Base-by-base conservation (phyloP, 2,888 invertebrate genomes). In the Antheraea yamamai region DNA sequence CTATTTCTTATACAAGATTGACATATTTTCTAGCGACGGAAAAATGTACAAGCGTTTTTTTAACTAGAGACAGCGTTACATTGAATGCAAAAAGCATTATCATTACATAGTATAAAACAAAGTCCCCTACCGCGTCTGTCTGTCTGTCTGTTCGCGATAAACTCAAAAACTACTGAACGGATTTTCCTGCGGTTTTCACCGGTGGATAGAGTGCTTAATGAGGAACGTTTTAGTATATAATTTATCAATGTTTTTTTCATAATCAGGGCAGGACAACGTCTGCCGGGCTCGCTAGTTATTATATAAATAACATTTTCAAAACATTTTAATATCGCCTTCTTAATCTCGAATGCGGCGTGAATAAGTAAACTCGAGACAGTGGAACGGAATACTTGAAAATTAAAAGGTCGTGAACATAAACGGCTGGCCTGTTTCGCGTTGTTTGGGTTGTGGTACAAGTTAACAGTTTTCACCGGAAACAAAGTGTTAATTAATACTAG, bases 341-440 rank as follows among this genome's bases (percentile, higher is more conserved):
- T 72, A 55, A 72, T 55, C 52, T 18, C 23, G 47, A 72, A 47
- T 72, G 51, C 55, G 52, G 72, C 20, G 72, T 52, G 72, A 72
- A 51, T 72, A 55, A 72, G 47, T 73, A 61, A 73, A 73, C 55
- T 61, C 61, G 23, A 58, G 58, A 39, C 58, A 61, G 61, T 61
- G 73, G 73, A 61, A 58, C 35, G 73, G 14, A 73, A 61, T 39
- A 61, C 73, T 73, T 39, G 73, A 23, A 73, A 73, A 73, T 73
- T 73, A 73, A 73, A 73, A 73, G 73, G 61, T 73, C 73, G 73
- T 73, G 61, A 61, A 73, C 58, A 61, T 73, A 73, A 73, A 73
- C 73, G 73, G 35, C 47, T 73, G 73, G 73, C 73, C 39, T 73
- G 73, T 73, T 73, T 73, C 39, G 61, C 35, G 35, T 39, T n/a